phyloP scores from a whole-genome alignment of 2,888 invertebrate genomes.

The Pristionchus japonicus region DNA sequence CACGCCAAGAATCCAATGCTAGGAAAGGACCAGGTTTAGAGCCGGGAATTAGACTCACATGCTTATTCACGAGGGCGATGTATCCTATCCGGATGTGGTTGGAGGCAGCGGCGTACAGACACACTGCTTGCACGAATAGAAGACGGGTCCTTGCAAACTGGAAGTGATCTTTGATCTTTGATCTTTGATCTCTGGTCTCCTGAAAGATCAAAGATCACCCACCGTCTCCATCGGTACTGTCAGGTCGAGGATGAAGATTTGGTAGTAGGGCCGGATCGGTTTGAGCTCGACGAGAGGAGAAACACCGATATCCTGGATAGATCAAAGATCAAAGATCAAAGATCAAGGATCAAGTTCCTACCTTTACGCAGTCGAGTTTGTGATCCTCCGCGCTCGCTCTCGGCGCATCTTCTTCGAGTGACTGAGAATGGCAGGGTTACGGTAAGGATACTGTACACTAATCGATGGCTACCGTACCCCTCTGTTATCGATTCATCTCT shows the following conservation, averaged over 20 bases:
- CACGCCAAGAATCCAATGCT: no score
- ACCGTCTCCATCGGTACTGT: not conserved
- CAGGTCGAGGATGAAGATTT: conserved; percentile 23
- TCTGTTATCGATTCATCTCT: no score
- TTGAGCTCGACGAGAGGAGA: not conserved
- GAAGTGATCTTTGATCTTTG: not conserved
- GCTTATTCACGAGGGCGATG: conserved; percentile 14
- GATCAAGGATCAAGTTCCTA: not conserved
- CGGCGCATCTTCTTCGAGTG: conserved; percentile 2
- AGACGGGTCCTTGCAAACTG: conserved; percentile 5
- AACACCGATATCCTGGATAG: not conserved
- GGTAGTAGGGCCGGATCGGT: not conserved
- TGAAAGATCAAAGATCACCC: not conserved
- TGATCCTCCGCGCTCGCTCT: not conserved
- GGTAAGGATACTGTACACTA: not conserved
- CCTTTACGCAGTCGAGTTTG: conserved; percentile 29
- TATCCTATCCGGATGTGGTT: conserved; percentile 19
- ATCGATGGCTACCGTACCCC: no score
- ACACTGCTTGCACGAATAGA: conserved; percentile 7
- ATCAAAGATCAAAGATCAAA: conserved; percentile 14
- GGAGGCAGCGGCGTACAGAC: conserved; percentile 15
- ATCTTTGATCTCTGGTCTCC: not conserved
- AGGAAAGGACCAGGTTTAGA: no score
- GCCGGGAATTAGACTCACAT: no score
- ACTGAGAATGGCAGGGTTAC: not conserved